These are phyloP conservation scores for Pterocles burchelli DNA, from an alignment of 2,113 vertebrate species.

Conservation along the genomic window DNA sequence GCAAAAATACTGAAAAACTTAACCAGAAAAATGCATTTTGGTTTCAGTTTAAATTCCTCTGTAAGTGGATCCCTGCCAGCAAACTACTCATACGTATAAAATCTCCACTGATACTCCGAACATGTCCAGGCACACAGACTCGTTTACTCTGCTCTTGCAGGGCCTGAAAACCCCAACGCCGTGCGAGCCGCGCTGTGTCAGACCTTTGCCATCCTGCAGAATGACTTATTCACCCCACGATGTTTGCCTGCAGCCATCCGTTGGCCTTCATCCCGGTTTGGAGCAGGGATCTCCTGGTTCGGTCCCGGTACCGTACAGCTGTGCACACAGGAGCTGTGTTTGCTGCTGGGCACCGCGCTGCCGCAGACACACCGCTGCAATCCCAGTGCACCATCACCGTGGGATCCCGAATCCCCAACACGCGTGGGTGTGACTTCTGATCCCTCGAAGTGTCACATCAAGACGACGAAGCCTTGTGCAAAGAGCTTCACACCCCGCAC, in stretches of 20 bases:
- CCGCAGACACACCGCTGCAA: neutral
- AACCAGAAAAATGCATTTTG: neutral
- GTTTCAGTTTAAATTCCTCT: neutral
- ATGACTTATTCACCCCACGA: fast-evolving
- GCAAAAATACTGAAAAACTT: neutral
- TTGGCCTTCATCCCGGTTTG: fast-evolving
- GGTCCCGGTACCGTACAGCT: fast-evolving
- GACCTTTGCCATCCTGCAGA: neutral
- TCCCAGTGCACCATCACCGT: fast-evolving
- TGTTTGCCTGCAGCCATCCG: fast-evolving
- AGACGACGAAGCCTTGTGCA: neutral
- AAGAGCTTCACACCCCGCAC: fast-evolving
- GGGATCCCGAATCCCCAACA: too few species aligned
- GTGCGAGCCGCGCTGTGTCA: fast-evolving
- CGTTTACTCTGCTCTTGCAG: neutral
- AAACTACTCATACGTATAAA: fast-evolving
- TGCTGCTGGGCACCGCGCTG: fast-evolving
- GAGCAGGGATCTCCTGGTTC: neutral
- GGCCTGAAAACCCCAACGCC: fast-evolving
- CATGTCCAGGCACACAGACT: fast-evolving
- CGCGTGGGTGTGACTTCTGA: neutral
- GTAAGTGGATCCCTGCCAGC: neutral
- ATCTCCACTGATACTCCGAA: too few species aligned
- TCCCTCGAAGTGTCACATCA: too few species aligned
- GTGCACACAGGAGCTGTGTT: fast-evolving